These are phyloP conservation scores for Megastigmus dorsalis DNA, from an alignment of 2,888 invertebrate genomes.

Conservation along the genomic window DNA sequence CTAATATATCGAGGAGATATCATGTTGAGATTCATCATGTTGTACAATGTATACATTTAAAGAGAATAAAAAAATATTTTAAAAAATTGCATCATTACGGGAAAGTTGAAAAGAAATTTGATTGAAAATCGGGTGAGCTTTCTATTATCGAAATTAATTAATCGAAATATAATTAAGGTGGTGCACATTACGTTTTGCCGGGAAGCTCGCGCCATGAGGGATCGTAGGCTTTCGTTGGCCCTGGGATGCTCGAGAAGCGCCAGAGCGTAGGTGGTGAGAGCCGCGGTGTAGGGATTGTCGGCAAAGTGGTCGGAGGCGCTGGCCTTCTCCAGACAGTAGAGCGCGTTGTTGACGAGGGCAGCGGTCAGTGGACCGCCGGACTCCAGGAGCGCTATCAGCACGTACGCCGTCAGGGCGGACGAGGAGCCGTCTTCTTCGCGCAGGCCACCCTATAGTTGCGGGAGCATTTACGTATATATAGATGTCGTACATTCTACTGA, in stretches of 20 bases:
- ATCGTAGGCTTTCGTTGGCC: slow-evolving; percentile 72
- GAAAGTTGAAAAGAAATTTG: too few relatives aligned
- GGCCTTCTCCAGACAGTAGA: slow-evolving; percentile 78
- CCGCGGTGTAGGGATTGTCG: slow-evolving; percentile 76
- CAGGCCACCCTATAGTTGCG: slow-evolving; percentile 64
- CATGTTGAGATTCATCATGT: too few relatives aligned
- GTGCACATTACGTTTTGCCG: slow-evolving; percentile 70
- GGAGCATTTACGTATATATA: too few relatives aligned
- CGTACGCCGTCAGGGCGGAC: slow-evolving; percentile 82
- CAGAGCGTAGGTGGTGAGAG: slow-evolving; percentile 77
- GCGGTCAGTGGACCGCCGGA: slow-evolving; percentile 76
- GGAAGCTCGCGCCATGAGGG: slow-evolving; percentile 73
- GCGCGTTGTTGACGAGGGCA: slow-evolving; percentile 77
- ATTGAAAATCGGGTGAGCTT: too few relatives aligned
- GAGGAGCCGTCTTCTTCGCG: slow-evolving; percentile 70
- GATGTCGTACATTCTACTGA: too few relatives aligned
- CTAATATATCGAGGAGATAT: too few relatives aligned
- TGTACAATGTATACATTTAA: too few relatives aligned
- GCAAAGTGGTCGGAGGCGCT: slow-evolving; percentile 64
- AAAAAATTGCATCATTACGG: too few relatives aligned
- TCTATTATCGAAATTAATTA: too few relatives aligned
- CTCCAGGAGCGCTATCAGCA: slow-evolving; percentile 81
- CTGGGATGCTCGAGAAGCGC: slow-evolving; percentile 75
- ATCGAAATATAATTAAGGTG: too few relatives aligned
- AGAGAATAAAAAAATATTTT: too few relatives aligned